phyloP scores from a whole-genome alignment of 1,140 invertebrate species.

The Dreissena polymorpha region DNA sequence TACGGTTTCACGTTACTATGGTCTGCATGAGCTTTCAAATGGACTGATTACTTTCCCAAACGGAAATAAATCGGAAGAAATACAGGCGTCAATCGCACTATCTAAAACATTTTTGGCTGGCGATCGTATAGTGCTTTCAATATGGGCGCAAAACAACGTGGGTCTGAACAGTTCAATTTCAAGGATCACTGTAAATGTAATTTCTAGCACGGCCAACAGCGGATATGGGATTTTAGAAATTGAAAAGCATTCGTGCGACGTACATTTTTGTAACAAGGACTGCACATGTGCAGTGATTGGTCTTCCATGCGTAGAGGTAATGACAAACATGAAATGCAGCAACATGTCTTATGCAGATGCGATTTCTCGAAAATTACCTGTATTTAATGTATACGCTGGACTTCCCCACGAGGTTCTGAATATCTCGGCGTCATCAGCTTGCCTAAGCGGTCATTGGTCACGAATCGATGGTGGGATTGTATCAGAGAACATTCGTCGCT shows the following conservation, averaged over 20 bases:
- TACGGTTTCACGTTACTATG: constrained; percentile 46
- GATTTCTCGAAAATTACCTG: background rate
- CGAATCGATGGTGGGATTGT: background rate
- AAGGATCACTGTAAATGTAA: constrained; percentile 42
- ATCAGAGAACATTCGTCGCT: constrained; percentile 38
- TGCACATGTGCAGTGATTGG: constrained; percentile 64
- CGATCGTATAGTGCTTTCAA: constrained; percentile 47
- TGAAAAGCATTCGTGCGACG: constrained; percentile 57
- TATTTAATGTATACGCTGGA: constrained; percentile 26
- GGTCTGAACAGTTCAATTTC: constrained; percentile 42
- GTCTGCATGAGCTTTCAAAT: constrained; percentile 55
- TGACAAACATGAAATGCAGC: background rate
- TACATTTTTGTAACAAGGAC: constrained; percentile 60
- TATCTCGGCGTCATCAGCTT: constrained; percentile 51
- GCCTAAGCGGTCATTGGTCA: constrained; percentile 54
- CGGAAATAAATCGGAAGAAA: constrained; percentile 21
- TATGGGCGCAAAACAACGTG: constrained; percentile 55
- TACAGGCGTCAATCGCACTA: constrained; percentile 10
- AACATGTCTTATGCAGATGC: background rate
- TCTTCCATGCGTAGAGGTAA: constrained; percentile 39
- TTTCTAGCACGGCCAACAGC: constrained; percentile 4
- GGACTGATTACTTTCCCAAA: constrained; percentile 16
- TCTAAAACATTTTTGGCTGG: constrained; percentile 4
- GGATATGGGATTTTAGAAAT: constrained; percentile 37
- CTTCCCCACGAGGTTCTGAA: background rate